Evolutionary conservation across 2,797 vertebrate species (phyloP).

Genomic region (Cottoperca gobio): DNA sequence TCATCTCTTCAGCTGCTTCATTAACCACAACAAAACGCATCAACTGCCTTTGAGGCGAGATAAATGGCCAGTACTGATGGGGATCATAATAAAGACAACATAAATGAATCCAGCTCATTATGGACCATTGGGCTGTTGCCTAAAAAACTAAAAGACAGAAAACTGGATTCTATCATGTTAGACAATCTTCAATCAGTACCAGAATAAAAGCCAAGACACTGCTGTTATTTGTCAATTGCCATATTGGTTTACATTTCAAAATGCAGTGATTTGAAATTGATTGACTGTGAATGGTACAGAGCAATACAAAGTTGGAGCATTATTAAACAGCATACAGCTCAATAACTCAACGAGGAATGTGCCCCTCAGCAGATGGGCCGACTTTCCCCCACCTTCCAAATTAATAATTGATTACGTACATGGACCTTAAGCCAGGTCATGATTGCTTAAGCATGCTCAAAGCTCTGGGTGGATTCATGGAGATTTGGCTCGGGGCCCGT

Average conservation of each 20-base stretch:
- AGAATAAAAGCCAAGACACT: constrained; percentile 17
- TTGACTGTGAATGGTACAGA: constrained; percentile 40
- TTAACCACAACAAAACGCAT: not conserved
- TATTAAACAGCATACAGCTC: constrained; percentile 65
- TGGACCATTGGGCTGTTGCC: not conserved
- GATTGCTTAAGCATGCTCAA: constrained; percentile 75
- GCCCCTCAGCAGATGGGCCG: constrained; percentile 77
- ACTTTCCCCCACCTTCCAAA: constrained; percentile 59
- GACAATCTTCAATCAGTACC: not conserved
- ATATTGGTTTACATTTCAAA: constrained; percentile 42
- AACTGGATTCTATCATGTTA: not conserved
- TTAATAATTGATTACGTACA: constrained; percentile 80
- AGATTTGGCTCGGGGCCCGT: constrained; percentile 22
- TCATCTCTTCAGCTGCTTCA: constrained; percentile 22
- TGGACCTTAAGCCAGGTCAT: constrained; percentile 77
- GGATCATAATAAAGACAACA: no score
- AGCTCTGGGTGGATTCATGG: constrained; percentile 60
- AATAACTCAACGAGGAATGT: constrained; percentile 73
- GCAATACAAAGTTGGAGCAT: constrained; percentile 46
- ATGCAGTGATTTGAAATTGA: constrained; percentile 35
- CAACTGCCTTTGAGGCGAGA: not conserved
- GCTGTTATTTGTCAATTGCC: constrained; percentile 25
- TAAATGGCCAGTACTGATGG: not conserved
- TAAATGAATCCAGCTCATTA: not conserved
- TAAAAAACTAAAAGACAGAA: not conserved